phyloP scores from a whole-genome alignment of 2,113 vertebrate genomes.

The Xerus inauris region DNA sequence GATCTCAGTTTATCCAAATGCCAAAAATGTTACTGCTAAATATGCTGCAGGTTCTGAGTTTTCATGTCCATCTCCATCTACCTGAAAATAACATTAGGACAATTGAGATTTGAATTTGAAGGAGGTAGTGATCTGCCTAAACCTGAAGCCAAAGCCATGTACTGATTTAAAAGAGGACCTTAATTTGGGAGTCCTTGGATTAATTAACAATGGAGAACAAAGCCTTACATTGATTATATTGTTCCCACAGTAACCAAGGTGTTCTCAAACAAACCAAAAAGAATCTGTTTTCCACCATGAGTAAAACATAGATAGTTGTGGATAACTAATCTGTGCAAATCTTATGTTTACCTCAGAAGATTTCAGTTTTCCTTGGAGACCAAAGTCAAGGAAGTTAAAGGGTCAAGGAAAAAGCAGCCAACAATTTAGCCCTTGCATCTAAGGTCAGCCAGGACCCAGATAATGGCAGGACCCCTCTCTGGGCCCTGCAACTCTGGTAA shows the following conservation, averaged over 20 bases:
- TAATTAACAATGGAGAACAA: neutral
- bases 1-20: neutral
- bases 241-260: neutral
- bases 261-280: too few relatives aligned
- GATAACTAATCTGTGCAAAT: neutral
- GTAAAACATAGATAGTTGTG: neutral
- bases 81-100: neutral
- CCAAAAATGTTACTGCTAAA: neutral
- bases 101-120: neutral
- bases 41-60: neutral
- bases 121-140: neutral
- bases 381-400: too few relatives aligned
- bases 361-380: too few relatives aligned
- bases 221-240: neutral
- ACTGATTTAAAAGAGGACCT: neutral
- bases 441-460: too few relatives aligned
- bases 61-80: neutral
- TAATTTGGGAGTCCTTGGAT: neutral
- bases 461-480: too few relatives aligned
- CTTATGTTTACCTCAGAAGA: neutral
- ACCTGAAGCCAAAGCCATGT: neutral
- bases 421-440: too few relatives aligned
- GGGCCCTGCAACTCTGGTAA: too few relatives aligned
- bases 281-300: neutral
- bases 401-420: too few relatives aligned